Evolutionary conservation across 1,140 invertebrate species (phyloP).

Genomic region (Tribolium castaneum): DNA sequence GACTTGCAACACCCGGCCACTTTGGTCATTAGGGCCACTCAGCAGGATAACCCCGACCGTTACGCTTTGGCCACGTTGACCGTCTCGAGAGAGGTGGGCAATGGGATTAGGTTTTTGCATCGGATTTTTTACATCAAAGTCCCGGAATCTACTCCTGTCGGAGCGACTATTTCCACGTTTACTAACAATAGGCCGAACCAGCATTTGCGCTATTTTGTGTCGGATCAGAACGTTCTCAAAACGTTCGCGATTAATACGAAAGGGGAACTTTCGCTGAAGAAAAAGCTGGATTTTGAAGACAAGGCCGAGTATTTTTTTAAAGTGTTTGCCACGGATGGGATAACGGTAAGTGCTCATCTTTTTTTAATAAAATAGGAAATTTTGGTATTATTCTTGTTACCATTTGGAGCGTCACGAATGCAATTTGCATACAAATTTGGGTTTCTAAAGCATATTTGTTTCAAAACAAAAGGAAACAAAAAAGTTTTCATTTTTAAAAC

Average conservation of each 20-base stretch:
- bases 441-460: background rate
- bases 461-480: background rate
- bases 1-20: conserved; percentile 77
- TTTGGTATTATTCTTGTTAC: background rate
- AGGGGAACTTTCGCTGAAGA: conserved; percentile 83
- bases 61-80: conserved; percentile 87
- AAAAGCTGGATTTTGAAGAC: conserved; percentile 84
- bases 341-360: conserved; percentile 69
- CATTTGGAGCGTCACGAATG: background rate
- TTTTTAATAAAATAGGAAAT: background rate
- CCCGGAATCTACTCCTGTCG: conserved; percentile 80
- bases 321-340: conserved; percentile 87
- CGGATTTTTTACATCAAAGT: conserved; percentile 77
- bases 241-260: conserved; percentile 79
- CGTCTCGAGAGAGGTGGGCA: conserved; percentile 64
- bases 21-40: conserved; percentile 74
- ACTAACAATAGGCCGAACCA: conserved; percentile 72
- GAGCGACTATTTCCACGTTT: conserved; percentile 74
- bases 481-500: too few relatives aligned
- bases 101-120: conserved; percentile 74
- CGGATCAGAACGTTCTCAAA: conserved; percentile 73
- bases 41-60: conserved; percentile 85
- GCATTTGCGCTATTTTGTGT: conserved; percentile 73
- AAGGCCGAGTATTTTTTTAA: conserved; percentile 78
- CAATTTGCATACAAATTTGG: background rate